Evolutionary conservation across 2,888 invertebrate species (phyloP).

Genomic region (Lithophane leautieri): DNA sequence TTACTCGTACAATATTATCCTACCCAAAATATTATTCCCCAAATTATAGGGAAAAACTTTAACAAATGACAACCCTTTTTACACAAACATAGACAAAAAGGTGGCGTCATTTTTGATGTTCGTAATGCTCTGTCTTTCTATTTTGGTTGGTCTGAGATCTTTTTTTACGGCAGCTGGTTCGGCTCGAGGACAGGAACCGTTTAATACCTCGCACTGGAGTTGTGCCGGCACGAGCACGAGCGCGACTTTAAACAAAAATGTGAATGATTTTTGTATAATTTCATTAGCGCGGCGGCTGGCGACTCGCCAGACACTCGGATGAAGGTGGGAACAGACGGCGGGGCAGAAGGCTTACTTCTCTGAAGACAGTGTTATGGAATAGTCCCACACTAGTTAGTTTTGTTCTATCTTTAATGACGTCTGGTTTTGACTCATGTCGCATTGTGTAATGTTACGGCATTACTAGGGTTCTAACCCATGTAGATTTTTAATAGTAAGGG

Average conservation of each 20-base stretch:
- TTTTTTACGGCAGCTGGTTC: slow-evolving; percentile 23
- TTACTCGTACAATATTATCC: no score
- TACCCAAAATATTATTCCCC: no score
- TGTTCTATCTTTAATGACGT: background rate
- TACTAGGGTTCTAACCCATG: background rate
- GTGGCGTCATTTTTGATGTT: no score
- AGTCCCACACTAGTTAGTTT: background rate
- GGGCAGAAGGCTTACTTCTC: slow-evolving; percentile 25
- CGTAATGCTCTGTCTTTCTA: no score
- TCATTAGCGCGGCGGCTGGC: slow-evolving; percentile 62
- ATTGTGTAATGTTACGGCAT: background rate
- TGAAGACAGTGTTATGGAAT: background rate
- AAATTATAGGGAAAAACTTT: no score
- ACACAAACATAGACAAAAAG: no score
- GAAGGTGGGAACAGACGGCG: slow-evolving; percentile 25
- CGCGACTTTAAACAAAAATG: slow-evolving; percentile 57
- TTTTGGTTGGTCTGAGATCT: no score
- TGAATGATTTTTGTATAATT: slow-evolving; percentile 65
- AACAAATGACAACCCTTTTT: no score
- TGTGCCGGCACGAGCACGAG: slow-evolving; percentile 7
- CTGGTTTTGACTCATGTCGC: background rate
- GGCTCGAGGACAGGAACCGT: slow-evolving; percentile 17
- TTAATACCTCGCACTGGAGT: slow-evolving; percentile 12
- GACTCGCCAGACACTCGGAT: slow-evolving; percentile 48
- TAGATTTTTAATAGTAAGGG: background rate